A percentile compares a stretch with the other conserved stretches of the same genome.
phyloP scores from a whole-genome alignment of 2,888 invertebrate species.

The Ectemnius continuus region DNA sequence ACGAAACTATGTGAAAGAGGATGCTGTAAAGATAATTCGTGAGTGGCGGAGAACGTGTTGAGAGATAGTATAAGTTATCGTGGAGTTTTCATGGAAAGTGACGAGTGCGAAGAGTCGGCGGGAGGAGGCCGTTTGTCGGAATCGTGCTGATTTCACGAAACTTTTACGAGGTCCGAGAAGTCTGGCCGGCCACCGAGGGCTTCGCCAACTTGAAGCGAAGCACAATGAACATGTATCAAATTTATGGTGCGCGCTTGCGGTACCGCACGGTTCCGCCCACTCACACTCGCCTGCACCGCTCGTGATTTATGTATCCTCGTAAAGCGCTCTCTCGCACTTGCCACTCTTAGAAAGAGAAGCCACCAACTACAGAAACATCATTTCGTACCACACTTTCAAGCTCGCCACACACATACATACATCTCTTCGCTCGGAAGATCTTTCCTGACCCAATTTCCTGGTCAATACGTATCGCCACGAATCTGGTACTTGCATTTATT shows the following conservation, averaged over 20 bases:
- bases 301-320: conserved; percentile 67
- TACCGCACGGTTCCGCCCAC: conserved; percentile 67
- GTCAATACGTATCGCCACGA: not conserved
- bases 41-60: no score
- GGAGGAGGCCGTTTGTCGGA: not conserved
- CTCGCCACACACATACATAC: conserved; percentile 18
- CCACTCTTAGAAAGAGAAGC: conserved; percentile 24
- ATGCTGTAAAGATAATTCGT: no score
- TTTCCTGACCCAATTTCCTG: conserved; percentile 29
- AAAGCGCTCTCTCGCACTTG: conserved; percentile 59
- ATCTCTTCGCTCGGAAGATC: not conserved
- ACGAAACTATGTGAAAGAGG: no score
- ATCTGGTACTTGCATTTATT: not conserved
- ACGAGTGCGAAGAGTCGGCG: no score
- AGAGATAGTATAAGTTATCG: no score
- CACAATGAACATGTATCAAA: conserved; percentile 68
- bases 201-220: conserved; percentile 26
- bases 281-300: conserved; percentile 64
- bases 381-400: conserved; percentile 43
- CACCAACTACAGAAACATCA: conserved; percentile 31
- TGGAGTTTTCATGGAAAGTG: no score
- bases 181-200: conserved; percentile 39
- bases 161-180: conserved; percentile 25
- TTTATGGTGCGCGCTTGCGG: conserved; percentile 65
- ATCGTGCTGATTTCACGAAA: conserved; percentile 23